phyloP scores from a whole-genome alignment of 2,113 vertebrate genomes.

The Rhabdornis inornatus region DNA sequence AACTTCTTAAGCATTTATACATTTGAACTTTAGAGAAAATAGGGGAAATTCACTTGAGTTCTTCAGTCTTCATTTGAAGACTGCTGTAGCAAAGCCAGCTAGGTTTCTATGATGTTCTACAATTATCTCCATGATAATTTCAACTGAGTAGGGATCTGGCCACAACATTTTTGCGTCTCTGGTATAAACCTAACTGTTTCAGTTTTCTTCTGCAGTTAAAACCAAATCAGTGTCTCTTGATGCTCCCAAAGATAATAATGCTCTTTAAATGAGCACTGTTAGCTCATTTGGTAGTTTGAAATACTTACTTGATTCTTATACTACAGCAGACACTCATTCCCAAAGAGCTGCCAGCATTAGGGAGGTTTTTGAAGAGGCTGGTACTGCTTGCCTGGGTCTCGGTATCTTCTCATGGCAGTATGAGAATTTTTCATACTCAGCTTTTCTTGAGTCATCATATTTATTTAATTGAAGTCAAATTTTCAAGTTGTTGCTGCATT shows the following conservation, averaged over 20 bases:
- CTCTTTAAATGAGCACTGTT: neutral
- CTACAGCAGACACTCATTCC: neutral
- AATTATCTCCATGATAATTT: neutral
- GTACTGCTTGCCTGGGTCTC: neutral
- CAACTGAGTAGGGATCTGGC: neutral
- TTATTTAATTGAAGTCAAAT: neutral
- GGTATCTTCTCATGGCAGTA: neutral
- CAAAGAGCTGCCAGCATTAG: neutral
- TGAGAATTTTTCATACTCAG: too few species aligned
- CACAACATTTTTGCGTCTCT: neutral
- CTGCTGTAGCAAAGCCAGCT: neutral
- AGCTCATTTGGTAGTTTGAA: neutral
- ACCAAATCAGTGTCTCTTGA: neutral
- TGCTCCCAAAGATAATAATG: neutral
- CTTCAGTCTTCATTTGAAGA: neutral
- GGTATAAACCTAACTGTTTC: neutral
- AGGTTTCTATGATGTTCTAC: neutral
- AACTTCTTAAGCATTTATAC: neutral
- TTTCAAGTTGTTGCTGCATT: neutral
- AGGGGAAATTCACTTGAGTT: neutral
- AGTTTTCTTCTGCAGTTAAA: neutral
- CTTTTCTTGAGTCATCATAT: neutral
- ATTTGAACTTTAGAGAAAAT: neutral
- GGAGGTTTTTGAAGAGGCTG: neutral
- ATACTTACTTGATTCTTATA: rapidly evolving